These are phyloP conservation scores for Limonius californicus DNA, from an alignment of 1,140 invertebrate genomes.

Conservation along the genomic window DNA sequence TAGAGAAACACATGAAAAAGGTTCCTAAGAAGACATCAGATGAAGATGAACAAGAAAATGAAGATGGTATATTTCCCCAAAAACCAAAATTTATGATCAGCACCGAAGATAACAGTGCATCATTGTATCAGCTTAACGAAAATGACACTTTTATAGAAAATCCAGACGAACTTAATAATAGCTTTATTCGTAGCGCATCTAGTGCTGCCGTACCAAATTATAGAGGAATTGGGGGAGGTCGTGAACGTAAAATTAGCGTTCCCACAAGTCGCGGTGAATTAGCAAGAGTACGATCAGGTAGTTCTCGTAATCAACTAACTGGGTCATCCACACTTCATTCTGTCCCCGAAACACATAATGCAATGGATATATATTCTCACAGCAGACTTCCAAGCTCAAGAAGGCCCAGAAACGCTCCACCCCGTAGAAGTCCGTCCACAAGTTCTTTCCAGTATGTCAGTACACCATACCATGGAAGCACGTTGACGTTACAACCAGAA, in stretches of 20 bases:
- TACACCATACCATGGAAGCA: constrained; percentile 79
- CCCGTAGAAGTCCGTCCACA: constrained; percentile 66
- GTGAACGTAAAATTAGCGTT: constrained; percentile 54
- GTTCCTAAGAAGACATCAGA: constrained; percentile 49
- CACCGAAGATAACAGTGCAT: constrained; percentile 40
- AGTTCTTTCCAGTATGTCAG: constrained; percentile 80
- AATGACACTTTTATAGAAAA: constrained; percentile 40
- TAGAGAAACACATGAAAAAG: constrained; percentile 71
- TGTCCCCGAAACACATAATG: constrained; percentile 51
- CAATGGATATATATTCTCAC: constrained; percentile 35
- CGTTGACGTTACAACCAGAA: constrained; percentile 71
- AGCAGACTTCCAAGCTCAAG: constrained; percentile 34
- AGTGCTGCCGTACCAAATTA: constrained; percentile 55
- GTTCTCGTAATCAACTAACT: not conserved
- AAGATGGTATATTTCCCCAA: constrained; percentile 34
- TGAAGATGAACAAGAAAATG: constrained; percentile 50
- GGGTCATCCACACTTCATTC: constrained; percentile 56
- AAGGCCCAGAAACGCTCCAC: constrained; percentile 39
- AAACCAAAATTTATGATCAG: constrained; percentile 42
- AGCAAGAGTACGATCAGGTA: constrained; percentile 28
- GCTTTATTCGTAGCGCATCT: constrained; percentile 51
- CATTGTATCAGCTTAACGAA: constrained; percentile 35
- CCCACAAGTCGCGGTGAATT: constrained; percentile 48
- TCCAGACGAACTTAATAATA: constrained; percentile 31
- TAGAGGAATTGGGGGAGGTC: constrained; percentile 39